Conservation (phyloP, 2,888 invertebrate genomes). For the Mimachlamys varia region DNA sequence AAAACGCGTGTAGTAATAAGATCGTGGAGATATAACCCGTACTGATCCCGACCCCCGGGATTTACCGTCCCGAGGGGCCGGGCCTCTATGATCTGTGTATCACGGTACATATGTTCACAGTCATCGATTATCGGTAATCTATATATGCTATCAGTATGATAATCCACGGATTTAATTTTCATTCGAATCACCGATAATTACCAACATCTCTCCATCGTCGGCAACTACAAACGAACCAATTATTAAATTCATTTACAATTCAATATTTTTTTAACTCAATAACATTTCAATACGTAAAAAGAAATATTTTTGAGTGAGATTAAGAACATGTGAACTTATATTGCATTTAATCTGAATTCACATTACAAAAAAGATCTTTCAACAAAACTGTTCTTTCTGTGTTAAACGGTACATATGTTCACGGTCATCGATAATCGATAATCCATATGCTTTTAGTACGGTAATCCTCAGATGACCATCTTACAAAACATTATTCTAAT, state of each 20-base stretch:
- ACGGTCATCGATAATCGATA: background rate
- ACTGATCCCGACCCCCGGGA: background rate
- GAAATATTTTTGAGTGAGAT: no score
- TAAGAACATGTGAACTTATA: no score
- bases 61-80: background rate
- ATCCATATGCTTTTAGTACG: background rate
- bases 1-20: background rate
- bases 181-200: background rate
- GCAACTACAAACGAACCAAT: no score
- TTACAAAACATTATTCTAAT: no score
- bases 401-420: background rate
- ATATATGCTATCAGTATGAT: background rate
- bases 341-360: no score
- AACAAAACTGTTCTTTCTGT: no score
- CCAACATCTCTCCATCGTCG: no score
- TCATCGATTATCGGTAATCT: background rate
- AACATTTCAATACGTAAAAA: no score
- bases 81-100: background rate
- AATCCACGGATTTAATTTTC: background rate
- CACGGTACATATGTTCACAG: background rate
- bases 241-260: no score
- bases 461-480: background rate
- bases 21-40: background rate
- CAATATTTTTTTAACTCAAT: no score
- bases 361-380: no score